Conservation (phyloP, 2,797 vertebrate genomes). For the Capromys pilorides region DNA sequence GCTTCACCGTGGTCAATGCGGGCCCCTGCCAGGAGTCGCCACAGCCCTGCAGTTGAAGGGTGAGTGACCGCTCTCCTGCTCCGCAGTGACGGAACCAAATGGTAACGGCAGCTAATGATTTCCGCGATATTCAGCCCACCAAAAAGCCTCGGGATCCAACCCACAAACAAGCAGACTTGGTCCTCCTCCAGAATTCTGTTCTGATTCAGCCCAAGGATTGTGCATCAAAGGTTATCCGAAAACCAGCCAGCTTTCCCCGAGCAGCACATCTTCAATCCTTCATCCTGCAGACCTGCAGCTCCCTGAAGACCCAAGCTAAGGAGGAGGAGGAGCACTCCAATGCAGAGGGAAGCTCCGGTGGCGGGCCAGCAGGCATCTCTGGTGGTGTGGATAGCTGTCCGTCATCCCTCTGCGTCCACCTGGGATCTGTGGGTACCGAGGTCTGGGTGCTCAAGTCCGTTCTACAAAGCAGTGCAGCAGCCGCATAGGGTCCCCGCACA, state of each 20-base stretch:
- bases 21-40: conserved; percentile 70
- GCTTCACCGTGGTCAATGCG: conserved; percentile 68
- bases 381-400: background rate
- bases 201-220: conserved; percentile 73
- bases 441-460: no score
- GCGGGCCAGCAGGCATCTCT: background rate
- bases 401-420: background rate
- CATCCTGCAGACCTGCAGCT: conserved; percentile 51
- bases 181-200: conserved; percentile 80
- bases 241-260: conserved; percentile 76
- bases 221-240: conserved; percentile 83
- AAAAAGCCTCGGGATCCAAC: conserved; percentile 81
- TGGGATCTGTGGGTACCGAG: background rate
- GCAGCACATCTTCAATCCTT: conserved; percentile 65
- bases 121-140: conserved; percentile 76
- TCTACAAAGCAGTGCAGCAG: no score
- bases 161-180: conserved; percentile 83
- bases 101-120: conserved; percentile 85
- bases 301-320: background rate
- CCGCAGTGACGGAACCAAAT: conserved; percentile 76
- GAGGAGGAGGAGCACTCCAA: background rate
- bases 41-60: conserved; percentile 63
- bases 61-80: conserved; percentile 72
- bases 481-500: no score
- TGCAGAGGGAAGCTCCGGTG: background rate